phyloP scores from a whole-genome alignment of 2,888 invertebrate species.

The Caenorhabditis uteleia region DNA sequence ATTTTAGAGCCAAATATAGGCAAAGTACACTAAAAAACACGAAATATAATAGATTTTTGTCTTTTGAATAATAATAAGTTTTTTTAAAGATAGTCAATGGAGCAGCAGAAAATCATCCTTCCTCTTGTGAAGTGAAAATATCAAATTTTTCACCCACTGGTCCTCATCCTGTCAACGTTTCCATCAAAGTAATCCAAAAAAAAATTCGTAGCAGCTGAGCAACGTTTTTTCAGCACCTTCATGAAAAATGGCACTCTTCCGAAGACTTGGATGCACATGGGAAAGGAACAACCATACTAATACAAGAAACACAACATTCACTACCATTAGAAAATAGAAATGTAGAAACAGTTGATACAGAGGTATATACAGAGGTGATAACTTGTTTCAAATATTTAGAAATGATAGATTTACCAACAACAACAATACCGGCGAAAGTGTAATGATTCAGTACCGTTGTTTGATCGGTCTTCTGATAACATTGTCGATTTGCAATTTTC shows the following conservation, averaged over 20 bases:
- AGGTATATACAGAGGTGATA: too few relatives aligned
- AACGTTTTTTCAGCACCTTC: conserved; percentile 10
- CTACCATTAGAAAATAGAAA: conserved; percentile 2
- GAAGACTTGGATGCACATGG: conserved; percentile 21
- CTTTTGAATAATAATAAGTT: background rate
- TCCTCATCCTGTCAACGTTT: conserved; percentile 37
- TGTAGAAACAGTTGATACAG: too few relatives aligned
- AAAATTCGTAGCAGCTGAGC: background rate
- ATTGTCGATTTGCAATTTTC: conserved; percentile 42
- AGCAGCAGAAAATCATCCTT: conserved; percentile 36
- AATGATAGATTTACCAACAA: too few relatives aligned
- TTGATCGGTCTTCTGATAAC: conserved; percentile 34
- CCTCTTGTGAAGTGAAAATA: conserved; percentile 37
- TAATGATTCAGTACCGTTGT: conserved; percentile 13
- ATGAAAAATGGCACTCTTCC: conserved; percentile 29
- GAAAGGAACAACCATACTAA: conserved; percentile 31
- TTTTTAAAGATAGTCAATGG: conserved; percentile 35
- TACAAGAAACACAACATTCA: conserved; percentile 30
- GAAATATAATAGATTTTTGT: too few relatives aligned
- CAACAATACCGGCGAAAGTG: too few relatives aligned
- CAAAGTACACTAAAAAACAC: background rate
- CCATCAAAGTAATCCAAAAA: conserved; percentile 14
- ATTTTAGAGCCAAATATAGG: background rate
- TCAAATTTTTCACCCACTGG: conserved; percentile 34
- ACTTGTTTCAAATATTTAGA: too few relatives aligned